Base-by-base conservation (phyloP, 2,888 invertebrate genomes). In the Bellardia bayeri region DNA sequence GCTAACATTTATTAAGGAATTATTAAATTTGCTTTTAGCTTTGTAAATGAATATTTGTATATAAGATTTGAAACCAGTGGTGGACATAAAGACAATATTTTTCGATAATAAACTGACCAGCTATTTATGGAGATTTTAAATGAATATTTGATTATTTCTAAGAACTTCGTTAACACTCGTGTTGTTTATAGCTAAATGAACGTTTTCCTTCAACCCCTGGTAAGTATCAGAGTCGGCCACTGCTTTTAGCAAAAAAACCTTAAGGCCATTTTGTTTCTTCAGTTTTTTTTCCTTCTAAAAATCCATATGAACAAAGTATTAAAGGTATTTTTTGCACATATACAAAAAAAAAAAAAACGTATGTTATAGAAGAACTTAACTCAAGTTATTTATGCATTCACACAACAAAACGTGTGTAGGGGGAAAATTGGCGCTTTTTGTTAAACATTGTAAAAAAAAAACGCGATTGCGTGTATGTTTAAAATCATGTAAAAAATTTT, bases 391-490 rank as follows among this genome's bases (percentile, higher is more conserved):
- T 85, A 76, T 81, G 71, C 76, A 76, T 64, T 45, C 56, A 66
- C 9, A 78, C 23, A 61, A 16, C 16, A 51, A 56, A 23, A 37
- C 37, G 71, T 68, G 75, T 86, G 61, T 78, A 51, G 75, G 74
- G 78, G 79, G 63, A 71, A 80, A 45, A 75, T 74, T 66, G 45
- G 42, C 63, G 14, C 9, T 58, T 64, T 63, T 54, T 63, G 37
- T 45, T 13, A 11, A 30, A 78, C 33, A 7, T 11, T 3, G 33
- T 9, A 63, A 49, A 45, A 63, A 71, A 76, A 40, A 54, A 83
- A 76, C 71, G 76, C 78, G 74, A 82, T 87, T 87, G 87, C 87
- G 85, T 87, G 87, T 64, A 51, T 79, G 49, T 76, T 51, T 14
- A 54, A 74, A 54, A 81, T 72, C 80, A 72, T 84, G 71, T 42